Base-by-base conservation (phyloP, 2,113 vertebrate genomes). In the Elephantulus edwardii region DNA sequence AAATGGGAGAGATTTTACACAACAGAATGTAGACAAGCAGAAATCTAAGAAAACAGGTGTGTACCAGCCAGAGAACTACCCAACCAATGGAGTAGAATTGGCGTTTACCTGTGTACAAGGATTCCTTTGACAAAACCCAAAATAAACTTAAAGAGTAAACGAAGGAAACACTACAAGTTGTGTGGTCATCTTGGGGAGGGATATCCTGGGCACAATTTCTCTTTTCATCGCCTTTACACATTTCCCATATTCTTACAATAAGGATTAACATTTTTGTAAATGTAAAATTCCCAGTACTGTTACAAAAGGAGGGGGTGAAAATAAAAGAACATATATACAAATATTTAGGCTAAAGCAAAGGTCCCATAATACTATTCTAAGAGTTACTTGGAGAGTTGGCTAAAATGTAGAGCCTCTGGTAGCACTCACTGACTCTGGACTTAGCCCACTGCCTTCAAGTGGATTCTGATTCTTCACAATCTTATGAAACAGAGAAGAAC, bases 31-130 rank as follows among this genome's bases (percentile, higher is more conserved):
- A 40, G 10, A 14, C n/a, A n/a, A 80, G 48, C 60, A 35, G 22
- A 40, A 71, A 14, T 17, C 40, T 0, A 35, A 58, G 20, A 77
- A 84, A 28, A 0, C 0, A 0, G 0, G 16, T 24, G 30, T n/a
- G 17, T 40, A 6, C 16, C 26, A 85, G 70, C 42, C 30, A 30
- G 62, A 52, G 56, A 10, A 7, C 30, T 26, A 20, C 46, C 8
- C 12, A 0, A n/a, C 16, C 22, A 11, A 17, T 20, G 72, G 50
- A 58, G 35, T 24, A 10, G 56, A 30, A 48, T 28, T 71, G 40
- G 52, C 58, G 71, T 90, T 72, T 26, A 76, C 22, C 28, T 16
- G 12, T 50, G 44, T 50, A 17, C 9, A 17, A 60, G 12, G n/a
- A 19, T 52, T n/a, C 48, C 76, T 85, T 87, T 28, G 22, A 60